A percentile compares a stretch with the other conserved stretches of the same genome.
These are phyloP conservation scores for Phenacoccus solenopsis DNA, from an alignment of 1,140 invertebrate genomes.

Conservation along the genomic window DNA sequence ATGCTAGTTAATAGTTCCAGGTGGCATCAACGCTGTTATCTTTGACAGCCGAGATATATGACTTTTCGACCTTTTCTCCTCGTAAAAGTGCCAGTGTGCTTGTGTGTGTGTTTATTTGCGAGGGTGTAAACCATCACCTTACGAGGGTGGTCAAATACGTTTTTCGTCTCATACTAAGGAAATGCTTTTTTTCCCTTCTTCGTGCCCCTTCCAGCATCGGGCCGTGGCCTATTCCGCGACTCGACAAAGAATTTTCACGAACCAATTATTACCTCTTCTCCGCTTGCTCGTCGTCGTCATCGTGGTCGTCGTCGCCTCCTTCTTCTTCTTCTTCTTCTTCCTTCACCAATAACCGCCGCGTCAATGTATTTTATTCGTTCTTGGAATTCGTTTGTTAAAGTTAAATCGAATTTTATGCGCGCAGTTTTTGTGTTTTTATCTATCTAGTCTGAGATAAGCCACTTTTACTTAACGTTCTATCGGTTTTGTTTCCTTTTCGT, in stretches of 20 bases:
- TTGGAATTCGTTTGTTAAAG: constrained; percentile 7
- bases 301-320: not conserved
- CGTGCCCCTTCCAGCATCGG: not conserved
- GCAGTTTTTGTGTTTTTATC: not conserved
- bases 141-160: constrained; percentile 10
- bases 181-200: not conserved
- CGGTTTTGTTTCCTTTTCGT: too few relatives aligned
- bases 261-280: not conserved
- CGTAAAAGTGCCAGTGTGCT: not conserved
- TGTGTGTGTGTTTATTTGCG: not conserved
- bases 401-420: constrained; percentile 12
- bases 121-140: constrained; percentile 6
- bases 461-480: too few relatives aligned
- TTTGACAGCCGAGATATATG: constrained; percentile 14
- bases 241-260: constrained; percentile 4
- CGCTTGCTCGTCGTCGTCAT: not conserved
- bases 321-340: not conserved
- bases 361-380: not conserved
- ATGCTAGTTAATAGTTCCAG: constrained; percentile 17
- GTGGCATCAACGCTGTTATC: constrained; percentile 14
- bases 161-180: not conserved
- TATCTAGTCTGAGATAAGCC: too few relatives aligned
- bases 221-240: not conserved
- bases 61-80: constrained; percentile 9
- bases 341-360: not conserved